Evolutionary conservation across 2,113 vertebrate genomes (phyloP).

Genomic region (Aspiorhynchus laticeps): DNA sequence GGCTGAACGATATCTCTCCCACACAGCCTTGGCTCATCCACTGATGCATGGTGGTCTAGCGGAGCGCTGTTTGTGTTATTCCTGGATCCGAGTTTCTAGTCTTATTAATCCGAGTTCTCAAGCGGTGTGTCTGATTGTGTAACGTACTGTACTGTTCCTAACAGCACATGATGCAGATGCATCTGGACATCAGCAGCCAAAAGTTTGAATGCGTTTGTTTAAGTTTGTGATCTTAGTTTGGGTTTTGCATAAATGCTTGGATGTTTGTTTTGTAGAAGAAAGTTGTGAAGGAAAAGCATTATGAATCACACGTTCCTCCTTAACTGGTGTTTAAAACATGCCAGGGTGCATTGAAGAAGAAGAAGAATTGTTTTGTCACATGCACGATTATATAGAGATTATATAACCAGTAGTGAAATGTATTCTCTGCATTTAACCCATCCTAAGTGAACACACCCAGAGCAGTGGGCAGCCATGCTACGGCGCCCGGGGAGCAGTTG

Average conservation of each 20-base stretch:
- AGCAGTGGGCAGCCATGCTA: too few species aligned
- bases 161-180: neutral
- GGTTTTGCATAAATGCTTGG: neutral
- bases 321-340: neutral
- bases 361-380: too few species aligned
- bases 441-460: too few species aligned
- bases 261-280: neutral
- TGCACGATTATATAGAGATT: too few species aligned
- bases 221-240: neutral
- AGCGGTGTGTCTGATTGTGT: neutral
- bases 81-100: neutral
- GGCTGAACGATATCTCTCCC: neutral
- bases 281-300: neutral
- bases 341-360: too few species aligned
- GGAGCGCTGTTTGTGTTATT: neutral
- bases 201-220: neutral
- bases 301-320: neutral
- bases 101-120: neutral
- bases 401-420: too few species aligned
- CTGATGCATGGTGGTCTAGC: conserved; percentile 4
- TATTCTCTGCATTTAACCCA: too few species aligned
- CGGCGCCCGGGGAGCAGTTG: too few species aligned
- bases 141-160: neutral
- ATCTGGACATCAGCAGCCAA: neutral
- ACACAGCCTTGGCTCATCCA: neutral